Evolutionary conservation across 2,113 vertebrate species (phyloP).

Genomic region (Rhineura floridana): DNA sequence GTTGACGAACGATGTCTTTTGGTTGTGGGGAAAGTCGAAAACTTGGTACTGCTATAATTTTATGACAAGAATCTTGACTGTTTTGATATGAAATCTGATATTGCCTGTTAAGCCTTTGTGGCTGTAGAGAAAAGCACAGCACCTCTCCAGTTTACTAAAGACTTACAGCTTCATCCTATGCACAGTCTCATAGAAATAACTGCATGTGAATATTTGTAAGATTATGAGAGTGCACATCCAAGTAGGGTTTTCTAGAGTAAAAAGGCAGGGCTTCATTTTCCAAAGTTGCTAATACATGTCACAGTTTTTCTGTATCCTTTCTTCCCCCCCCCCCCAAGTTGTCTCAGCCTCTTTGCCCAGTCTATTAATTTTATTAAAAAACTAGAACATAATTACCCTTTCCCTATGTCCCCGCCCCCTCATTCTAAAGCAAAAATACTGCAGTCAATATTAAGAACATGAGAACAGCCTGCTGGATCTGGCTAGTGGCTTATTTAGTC

Average conservation of each 20-base stretch:
- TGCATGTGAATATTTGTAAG: not conserved
- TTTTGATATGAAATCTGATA: not conserved
- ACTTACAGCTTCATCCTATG: not conserved
- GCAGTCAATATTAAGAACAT: not conserved
- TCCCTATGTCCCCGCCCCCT: not conserved
- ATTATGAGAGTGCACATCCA: not conserved
- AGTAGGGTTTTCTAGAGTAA: not conserved
- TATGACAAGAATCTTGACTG: not conserved
- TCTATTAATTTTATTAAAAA: not conserved
- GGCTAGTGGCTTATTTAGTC: no score
- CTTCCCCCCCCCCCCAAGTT: not conserved
- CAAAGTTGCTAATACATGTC: no score
- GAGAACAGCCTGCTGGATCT: no score
- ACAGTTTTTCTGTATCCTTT: not conserved
- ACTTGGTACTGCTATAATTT: not conserved
- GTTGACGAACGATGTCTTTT: not conserved
- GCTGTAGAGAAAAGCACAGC: not conserved
- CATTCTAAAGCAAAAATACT: not conserved
- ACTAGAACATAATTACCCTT: no score
- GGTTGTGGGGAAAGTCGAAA: not conserved
- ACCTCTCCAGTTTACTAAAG: not conserved
- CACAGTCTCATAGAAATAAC: not conserved
- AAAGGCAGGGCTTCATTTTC: not conserved
- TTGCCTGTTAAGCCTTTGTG: not conserved
- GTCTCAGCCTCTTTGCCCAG: not conserved